Conservation (phyloP, 2,797 vertebrate genomes). For the Sebastes iracundus region DNA sequence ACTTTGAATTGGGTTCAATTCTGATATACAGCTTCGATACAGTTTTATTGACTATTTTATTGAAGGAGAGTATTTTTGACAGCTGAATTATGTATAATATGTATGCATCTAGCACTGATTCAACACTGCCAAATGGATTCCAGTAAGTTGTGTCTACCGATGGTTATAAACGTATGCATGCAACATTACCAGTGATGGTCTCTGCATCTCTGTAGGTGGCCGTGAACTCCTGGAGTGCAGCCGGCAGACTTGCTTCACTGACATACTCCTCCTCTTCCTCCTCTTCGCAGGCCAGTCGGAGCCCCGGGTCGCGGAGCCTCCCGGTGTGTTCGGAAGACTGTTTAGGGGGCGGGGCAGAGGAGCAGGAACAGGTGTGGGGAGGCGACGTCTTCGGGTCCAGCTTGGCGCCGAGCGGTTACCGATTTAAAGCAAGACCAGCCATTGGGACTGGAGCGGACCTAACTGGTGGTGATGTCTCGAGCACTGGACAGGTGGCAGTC, state of each 20-base stretch:
- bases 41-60: too few relatives aligned
- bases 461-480: background rate
- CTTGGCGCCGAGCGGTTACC: constrained; percentile 94
- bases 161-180: constrained; percentile 12
- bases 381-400: constrained; percentile 92
- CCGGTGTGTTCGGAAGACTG: constrained; percentile 60
- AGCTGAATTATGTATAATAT: constrained; percentile 13
- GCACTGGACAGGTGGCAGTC: background rate
- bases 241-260: constrained; percentile 84
- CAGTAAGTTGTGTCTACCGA: background rate
- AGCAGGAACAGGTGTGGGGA: constrained; percentile 85
- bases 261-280: constrained; percentile 87
- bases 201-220: constrained; percentile 91
- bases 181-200: constrained; percentile 94
- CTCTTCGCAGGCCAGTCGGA: constrained; percentile 79
- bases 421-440: constrained; percentile 85
- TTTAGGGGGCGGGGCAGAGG: constrained; percentile 75
- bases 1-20: background rate
- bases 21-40: background rate
- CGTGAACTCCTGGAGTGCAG: constrained; percentile 76
- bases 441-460: constrained; percentile 65
- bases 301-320: constrained; percentile 67
- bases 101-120: constrained; percentile 1
- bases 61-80: background rate
- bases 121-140: constrained; percentile 22